phyloP scores from a whole-genome alignment of 2,797 vertebrate species.

The Bradypus variegatus region DNA sequence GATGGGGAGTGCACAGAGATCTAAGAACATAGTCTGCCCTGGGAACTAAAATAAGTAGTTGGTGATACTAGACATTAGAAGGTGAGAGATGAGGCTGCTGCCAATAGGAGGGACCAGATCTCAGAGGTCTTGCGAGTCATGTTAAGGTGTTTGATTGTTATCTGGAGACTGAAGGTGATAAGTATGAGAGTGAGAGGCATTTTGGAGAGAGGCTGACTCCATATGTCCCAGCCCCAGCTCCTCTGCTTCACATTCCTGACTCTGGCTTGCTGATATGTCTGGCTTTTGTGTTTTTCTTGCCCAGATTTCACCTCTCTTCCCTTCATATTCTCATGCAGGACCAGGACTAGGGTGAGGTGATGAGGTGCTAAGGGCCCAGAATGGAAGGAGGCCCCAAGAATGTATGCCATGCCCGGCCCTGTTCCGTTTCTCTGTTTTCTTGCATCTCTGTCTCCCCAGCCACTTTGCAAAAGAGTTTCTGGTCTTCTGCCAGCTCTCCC shows the following conservation, averaged over 20 bases:
- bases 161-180: not conserved
- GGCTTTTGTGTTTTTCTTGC: not conserved
- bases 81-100: not conserved
- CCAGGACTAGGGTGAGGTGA: not conserved
- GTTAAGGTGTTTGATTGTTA: not conserved
- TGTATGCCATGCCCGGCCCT: not conserved
- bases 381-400: not conserved
- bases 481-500: not conserved
- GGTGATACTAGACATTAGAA: not conserved
- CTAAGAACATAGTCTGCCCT: not conserved
- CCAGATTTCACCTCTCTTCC: not conserved
- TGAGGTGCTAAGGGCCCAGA: not conserved
- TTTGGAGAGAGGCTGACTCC: not conserved
- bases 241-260: not conserved
- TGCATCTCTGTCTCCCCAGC: not conserved
- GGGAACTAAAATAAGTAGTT: not conserved
- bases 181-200: not conserved
- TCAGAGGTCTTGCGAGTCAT: not conserved
- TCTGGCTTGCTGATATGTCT: not conserved
- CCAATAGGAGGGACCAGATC: not conserved
- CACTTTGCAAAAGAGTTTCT: not conserved
- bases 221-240: fast-evolving
- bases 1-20: not conserved
- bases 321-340: not conserved
- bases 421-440: not conserved